phyloP scores from a whole-genome alignment of 1,140 invertebrate species.

The Thaumetopoea pityocampa region DNA sequence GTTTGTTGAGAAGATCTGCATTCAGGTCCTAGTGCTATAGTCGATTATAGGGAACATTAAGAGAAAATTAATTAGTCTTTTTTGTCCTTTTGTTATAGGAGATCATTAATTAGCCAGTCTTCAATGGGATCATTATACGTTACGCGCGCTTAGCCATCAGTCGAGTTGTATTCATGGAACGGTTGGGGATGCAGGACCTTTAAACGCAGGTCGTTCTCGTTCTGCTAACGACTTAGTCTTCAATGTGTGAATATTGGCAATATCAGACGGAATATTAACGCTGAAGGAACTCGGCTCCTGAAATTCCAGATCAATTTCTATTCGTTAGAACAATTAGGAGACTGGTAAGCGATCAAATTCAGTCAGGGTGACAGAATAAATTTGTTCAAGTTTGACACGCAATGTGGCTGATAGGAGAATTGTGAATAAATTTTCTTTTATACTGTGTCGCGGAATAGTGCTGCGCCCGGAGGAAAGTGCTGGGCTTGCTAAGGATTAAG shows the following conservation, averaged over 20 bases:
- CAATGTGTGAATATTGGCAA: slow-evolving; percentile 62
- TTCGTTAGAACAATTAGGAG: slow-evolving; percentile 58
- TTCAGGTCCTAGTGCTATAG: too few species aligned
- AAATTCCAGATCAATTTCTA: slow-evolving; percentile 67
- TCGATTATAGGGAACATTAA: too few species aligned
- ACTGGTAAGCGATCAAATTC: slow-evolving; percentile 30
- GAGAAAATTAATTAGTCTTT: too few species aligned
- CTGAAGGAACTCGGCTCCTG: slow-evolving; percentile 38
- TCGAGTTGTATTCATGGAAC: slow-evolving; percentile 56
- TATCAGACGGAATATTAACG: slow-evolving; percentile 64
- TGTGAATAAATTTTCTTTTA: too few species aligned
- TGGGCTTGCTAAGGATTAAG: too few species aligned
- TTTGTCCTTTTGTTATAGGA: slow-evolving; percentile 32
- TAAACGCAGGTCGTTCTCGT: slow-evolving; percentile 60
- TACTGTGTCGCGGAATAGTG: too few species aligned
- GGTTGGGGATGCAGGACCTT: slow-evolving; percentile 61
- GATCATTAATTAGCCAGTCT: slow-evolving; percentile 30
- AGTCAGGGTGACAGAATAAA: slow-evolving; percentile 19
- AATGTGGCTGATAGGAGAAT: too few species aligned
- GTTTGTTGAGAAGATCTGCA: too few species aligned
- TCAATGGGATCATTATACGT: slow-evolving; percentile 64
- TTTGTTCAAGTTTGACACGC: slow-evolving; percentile 32
- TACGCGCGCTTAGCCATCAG: slow-evolving; percentile 61
- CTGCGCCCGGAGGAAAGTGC: too few species aligned
- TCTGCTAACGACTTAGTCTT: slow-evolving; percentile 66